These are phyloP conservation scores for Cosmorhoe ocellata DNA, from an alignment of 2,888 invertebrate species.

Conservation along the genomic window DNA sequence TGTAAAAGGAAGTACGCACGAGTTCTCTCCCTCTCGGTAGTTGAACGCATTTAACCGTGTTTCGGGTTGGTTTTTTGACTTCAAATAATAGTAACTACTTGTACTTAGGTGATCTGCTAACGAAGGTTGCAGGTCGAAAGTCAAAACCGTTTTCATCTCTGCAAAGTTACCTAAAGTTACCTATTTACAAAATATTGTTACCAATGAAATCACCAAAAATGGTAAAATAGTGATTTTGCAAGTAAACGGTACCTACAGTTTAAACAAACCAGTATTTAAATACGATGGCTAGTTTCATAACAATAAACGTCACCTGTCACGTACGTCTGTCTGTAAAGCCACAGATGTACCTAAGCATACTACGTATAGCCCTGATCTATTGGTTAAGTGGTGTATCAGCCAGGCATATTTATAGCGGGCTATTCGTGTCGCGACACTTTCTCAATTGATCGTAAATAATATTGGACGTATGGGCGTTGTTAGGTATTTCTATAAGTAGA, in stretches of 20 bases:
- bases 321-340: constrained; percentile 19
- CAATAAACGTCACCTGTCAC: constrained; percentile 21
- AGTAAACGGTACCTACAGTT: too few species aligned
- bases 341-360: constrained; percentile 16
- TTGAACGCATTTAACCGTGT: constrained; percentile 16
- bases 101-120: neutral
- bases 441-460: constrained; percentile 56
- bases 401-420: constrained; percentile 42
- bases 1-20: constrained; percentile 55
- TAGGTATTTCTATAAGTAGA: too few species aligned
- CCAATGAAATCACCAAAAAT: too few species aligned
- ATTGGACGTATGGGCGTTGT: constrained; percentile 33
- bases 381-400: constrained; percentile 41
- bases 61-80: constrained; percentile 15
- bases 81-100: constrained; percentile 7
- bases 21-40: constrained; percentile 55
- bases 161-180: too few species aligned
- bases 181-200: too few species aligned
- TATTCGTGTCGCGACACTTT: constrained; percentile 57
- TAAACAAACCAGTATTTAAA: neutral
- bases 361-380: constrained; percentile 29
- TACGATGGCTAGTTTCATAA: constrained; percentile 9
- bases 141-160: too few species aligned
- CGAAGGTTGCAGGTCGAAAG: too few species aligned
- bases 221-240: too few species aligned